These are phyloP conservation scores for Heteromyza rotundicornis DNA, from an alignment of 2,888 invertebrate species.

Conservation along the genomic window DNA sequence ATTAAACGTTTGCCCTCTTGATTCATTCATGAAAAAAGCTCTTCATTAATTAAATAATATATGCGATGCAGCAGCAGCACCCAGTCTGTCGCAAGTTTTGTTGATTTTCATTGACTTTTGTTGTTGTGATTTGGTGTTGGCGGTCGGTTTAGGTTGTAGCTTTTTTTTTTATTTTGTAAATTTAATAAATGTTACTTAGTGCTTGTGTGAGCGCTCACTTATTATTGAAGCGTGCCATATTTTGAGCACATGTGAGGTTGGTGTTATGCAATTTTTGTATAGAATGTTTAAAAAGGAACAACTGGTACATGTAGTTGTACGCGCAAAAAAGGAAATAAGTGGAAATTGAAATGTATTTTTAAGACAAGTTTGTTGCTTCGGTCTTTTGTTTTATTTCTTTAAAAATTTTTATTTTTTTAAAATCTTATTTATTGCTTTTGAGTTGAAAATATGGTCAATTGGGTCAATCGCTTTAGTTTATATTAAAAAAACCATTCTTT, in stretches of 20 bases:
- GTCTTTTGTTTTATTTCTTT: conserved; percentile 3
- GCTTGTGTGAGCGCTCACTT: conserved; percentile 5
- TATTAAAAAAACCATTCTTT: too few species aligned
- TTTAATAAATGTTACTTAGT: neutral
- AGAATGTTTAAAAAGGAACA: too few species aligned
- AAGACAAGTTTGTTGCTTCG: neutral
- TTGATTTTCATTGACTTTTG: too few species aligned
- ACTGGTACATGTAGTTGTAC: too few species aligned
- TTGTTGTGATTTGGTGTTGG: neutral
- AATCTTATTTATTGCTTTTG: too few species aligned
- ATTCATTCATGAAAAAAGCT: conserved; percentile 4
- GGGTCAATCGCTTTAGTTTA: too few species aligned
- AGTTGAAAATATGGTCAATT: too few species aligned
- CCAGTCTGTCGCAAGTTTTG: neutral
- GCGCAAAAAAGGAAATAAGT: neutral
- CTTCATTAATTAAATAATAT: conserved; percentile 44
- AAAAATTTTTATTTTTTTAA: too few species aligned
- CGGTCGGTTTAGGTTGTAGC: too few species aligned
- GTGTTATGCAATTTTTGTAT: conserved; percentile 8
- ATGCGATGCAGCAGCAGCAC: too few species aligned
- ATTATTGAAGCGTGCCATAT: conserved; percentile 14
- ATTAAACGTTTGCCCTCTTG: neutral
- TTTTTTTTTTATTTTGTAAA: too few species aligned
- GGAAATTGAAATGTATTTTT: neutral
- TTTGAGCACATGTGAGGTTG: neutral